These are phyloP conservation scores for Zaprionus obscuricornis DNA, from an alignment of 2,888 invertebrate genomes.

Conservation along the genomic window DNA sequence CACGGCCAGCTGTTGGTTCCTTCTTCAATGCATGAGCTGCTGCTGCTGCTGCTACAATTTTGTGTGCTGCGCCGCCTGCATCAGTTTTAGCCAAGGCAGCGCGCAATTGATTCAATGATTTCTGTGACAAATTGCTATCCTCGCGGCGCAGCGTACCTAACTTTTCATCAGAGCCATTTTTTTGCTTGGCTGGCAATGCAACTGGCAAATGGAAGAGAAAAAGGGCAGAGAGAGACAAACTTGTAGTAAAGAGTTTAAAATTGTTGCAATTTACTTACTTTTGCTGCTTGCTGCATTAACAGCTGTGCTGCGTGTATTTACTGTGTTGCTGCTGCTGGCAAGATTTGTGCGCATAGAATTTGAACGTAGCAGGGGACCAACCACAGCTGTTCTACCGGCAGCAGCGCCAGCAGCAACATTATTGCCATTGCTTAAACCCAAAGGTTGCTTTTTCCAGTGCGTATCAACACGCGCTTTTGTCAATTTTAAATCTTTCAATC, in stretches of 20 bases:
- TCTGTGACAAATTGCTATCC: constrained; percentile 81
- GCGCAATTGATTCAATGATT: constrained; percentile 79
- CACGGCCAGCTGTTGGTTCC: neutral
- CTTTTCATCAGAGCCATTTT: constrained; percentile 41
- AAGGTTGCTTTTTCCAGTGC: constrained; percentile 79
- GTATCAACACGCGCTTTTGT: constrained; percentile 82
- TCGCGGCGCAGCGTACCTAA: constrained; percentile 74
- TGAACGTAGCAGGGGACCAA: constrained; percentile 60
- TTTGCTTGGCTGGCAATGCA: constrained; percentile 29
- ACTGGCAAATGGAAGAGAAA: constrained; percentile 6
- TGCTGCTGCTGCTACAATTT: constrained; percentile 7
- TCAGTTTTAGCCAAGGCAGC: constrained; percentile 71
- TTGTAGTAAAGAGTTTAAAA: neutral
- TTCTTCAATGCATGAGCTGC: constrained; percentile 15
- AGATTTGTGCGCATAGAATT: constrained; percentile 70
- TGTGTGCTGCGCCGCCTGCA: neutral
- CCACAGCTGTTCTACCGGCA: constrained; percentile 3
- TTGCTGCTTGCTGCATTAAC: constrained; percentile 55
- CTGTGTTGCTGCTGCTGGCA: constrained; percentile 16
- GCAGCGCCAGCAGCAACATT: constrained; percentile 7
- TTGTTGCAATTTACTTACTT: constrained; percentile 41
- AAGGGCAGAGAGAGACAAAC: too few species aligned
- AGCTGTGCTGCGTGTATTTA: constrained; percentile 65
- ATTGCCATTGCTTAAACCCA: constrained; percentile 39
- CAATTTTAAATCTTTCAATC: constrained; percentile 72